Conservation (phyloP, 1,140 invertebrate genomes). For the Aphis gossypii region DNA sequence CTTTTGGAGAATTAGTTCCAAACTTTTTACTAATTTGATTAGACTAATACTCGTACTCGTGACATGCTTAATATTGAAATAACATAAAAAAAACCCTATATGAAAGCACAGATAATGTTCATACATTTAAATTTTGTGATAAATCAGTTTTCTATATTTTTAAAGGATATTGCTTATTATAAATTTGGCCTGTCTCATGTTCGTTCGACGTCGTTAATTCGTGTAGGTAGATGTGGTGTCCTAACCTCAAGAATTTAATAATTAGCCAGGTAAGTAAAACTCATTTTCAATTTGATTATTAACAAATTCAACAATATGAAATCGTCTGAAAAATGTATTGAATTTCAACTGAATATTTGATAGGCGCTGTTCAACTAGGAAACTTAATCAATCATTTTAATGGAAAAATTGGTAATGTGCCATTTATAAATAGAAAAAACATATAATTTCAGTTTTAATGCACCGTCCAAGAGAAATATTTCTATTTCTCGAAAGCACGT, state of each 20-base stretch:
- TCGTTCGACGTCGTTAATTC: neutral
- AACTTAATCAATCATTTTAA: neutral
- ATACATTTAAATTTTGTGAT: neutral
- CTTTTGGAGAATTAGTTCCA: too few species aligned
- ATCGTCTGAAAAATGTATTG: neutral
- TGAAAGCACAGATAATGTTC: neutral
- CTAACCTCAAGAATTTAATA: neutral
- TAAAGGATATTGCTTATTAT: neutral
- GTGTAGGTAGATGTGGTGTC: neutral
- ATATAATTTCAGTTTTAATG: neutral
- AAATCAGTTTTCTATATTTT: neutral
- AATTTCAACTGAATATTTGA: neutral
- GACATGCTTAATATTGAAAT: neutral
- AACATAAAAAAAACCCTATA: neutral
- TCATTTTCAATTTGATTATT: neutral
- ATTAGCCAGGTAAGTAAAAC: neutral
- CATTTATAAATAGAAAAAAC: neutral
- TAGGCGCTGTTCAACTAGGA: neutral
- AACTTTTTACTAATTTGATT: too few species aligned
- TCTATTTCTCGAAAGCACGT: neutral
- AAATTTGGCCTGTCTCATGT: neutral
- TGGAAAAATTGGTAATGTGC: neutral
- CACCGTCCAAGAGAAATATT: neutral
- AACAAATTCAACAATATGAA: neutral
- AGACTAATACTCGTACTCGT: too few species aligned